Conservation (phyloP, 1,140 invertebrate species). For the Panulirus ornatus region DNA sequence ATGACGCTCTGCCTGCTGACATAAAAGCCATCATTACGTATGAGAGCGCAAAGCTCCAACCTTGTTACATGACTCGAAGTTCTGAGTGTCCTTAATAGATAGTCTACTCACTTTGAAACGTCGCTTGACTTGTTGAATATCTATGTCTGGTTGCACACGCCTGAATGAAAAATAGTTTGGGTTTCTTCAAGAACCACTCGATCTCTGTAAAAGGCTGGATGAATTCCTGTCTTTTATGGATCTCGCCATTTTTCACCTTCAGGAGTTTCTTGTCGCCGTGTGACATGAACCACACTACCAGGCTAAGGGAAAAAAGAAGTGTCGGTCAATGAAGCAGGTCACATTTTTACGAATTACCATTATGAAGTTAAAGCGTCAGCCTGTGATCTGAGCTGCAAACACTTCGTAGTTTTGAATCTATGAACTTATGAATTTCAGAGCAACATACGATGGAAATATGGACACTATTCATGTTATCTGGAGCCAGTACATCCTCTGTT, state of each 20-base stretch:
- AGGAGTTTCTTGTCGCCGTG: constrained; percentile 66
- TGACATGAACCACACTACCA: constrained; percentile 74
- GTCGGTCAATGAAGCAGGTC: too few relatives aligned
- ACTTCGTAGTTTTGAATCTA: too few relatives aligned
- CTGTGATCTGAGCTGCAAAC: too few relatives aligned
- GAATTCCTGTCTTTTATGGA: constrained; percentile 56
- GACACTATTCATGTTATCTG: too few relatives aligned
- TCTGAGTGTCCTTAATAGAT: too few relatives aligned
- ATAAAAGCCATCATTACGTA: not conserved
- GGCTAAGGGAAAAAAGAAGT: not conserved
- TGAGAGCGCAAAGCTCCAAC: not conserved
- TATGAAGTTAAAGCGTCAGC: too few relatives aligned
- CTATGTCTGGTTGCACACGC: constrained; percentile 61
- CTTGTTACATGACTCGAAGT: not conserved
- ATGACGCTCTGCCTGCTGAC: too few relatives aligned
- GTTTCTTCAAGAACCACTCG: constrained; percentile 71
- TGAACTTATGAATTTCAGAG: too few relatives aligned
- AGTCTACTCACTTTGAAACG: too few relatives aligned
- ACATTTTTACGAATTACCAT: too few relatives aligned
- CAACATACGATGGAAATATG: too few relatives aligned
- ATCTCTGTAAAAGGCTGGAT: constrained; percentile 72
- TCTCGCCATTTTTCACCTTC: constrained; percentile 39
- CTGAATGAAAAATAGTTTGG: constrained; percentile 74
- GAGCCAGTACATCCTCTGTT: too few relatives aligned
- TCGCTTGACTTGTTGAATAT: constrained; percentile 28